Evolutionary conservation across 92 coral and sea anemone species (phyloP).

Genomic region (Epizoanthus ramosus): DNA sequence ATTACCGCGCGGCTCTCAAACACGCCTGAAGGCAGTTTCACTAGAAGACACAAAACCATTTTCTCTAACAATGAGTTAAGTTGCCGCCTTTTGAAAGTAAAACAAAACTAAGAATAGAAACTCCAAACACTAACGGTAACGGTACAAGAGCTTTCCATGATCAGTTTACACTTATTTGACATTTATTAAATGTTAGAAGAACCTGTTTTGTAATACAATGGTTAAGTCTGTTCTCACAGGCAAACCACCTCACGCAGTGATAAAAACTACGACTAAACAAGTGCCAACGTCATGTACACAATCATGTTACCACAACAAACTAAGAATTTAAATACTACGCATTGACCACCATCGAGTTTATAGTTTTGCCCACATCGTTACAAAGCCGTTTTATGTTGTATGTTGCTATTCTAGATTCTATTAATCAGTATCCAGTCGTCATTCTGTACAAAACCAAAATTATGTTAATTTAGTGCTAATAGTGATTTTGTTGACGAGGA

Average conservation of each 20-base stretch:
- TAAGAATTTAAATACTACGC: neutral
- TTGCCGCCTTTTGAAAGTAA: neutral
- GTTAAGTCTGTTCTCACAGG: neutral
- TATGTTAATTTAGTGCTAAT: too few relatives aligned
- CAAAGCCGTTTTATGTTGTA: too few relatives aligned
- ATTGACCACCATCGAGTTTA: neutral
- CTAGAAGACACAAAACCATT: neutral
- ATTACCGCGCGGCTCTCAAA: neutral
- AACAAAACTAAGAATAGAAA: neutral
- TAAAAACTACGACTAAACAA: neutral
- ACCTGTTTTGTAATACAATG: constrained; percentile 7
- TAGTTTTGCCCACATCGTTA: too few relatives aligned
- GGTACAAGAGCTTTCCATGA: neutral
- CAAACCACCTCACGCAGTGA: neutral
- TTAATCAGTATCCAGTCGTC: too few relatives aligned
- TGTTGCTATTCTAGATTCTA: too few relatives aligned
- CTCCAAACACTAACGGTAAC: neutral
- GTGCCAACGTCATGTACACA: neutral
- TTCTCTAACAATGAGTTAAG: neutral
- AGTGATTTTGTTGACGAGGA: too few relatives aligned
- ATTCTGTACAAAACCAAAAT: too few relatives aligned
- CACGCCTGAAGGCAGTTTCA: constrained; percentile 8
- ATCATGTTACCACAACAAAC: constrained; percentile 35
- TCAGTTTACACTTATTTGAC: neutral
- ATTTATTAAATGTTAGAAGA: neutral